These are phyloP conservation scores for Sphaerolaimus hirsutus DNA, from an alignment of 2,888 invertebrate species.

Conservation along the genomic window DNA sequence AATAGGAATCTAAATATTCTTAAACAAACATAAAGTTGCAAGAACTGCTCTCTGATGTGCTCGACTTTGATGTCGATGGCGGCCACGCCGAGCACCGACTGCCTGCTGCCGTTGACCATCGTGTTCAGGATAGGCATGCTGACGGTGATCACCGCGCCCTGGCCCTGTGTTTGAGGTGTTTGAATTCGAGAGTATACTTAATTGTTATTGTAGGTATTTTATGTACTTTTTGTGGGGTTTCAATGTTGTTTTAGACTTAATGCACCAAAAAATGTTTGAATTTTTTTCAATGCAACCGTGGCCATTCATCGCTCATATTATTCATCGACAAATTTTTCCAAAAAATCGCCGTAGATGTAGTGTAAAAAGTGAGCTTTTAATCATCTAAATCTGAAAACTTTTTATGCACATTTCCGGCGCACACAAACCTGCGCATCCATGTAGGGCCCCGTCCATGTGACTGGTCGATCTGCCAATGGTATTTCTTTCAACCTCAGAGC, in stretches of 20 bases:
- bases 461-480: background rate
- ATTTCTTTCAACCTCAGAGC: background rate
- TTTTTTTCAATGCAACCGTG: too few relatives aligned
- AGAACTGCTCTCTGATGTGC: background rate
- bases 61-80: constrained; percentile 6
- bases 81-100: constrained; percentile 5
- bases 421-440: constrained; percentile 7
- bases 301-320: too few relatives aligned
- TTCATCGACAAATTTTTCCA: too few relatives aligned
- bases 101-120: constrained; percentile 2
- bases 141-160: constrained; percentile 4
- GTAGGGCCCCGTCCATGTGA: constrained; percentile 4
- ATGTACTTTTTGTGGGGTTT: too few relatives aligned
- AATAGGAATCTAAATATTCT: background rate
- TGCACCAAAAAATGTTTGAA: too few relatives aligned
- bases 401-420: too few relatives aligned
- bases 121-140: constrained; percentile 5
- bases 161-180: background rate
- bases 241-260: too few relatives aligned
- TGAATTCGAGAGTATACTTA: background rate
- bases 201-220: too few relatives aligned
- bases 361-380: too few relatives aligned
- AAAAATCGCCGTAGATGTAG: too few relatives aligned
- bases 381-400: too few relatives aligned
- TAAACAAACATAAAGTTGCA: background rate